Base-by-base conservation (phyloP, 2,888 invertebrate species). In the Lithophane socia region DNA sequence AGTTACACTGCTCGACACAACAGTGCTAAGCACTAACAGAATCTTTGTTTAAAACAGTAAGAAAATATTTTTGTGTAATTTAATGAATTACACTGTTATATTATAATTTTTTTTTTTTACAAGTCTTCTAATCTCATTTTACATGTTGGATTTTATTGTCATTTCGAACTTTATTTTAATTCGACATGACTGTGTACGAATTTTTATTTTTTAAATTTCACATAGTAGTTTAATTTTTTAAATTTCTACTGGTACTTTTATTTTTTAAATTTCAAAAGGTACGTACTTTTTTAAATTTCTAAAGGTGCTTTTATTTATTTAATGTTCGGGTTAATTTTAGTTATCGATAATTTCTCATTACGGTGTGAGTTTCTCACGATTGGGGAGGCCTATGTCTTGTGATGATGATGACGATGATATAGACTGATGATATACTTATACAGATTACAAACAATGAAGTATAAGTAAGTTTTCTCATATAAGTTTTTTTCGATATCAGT, bases 11-110 rank as follows among this genome's bases (percentile, higher is more conserved):
- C 13, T 65, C 29, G 9, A n/a, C 21, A 42, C 21, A 10, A 44
- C 10, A 77, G 77, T 77, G 47, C 77, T 47, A 47, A 12, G 77
- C 77, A 77, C 76, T 13, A 16, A 77, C 24, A 54, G 16, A 16
- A 18, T 29, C 4, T 21, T 58, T 58, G 9, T 49, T n/a, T 29
- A 5, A 29, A 65, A 65, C 16, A 56, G 16, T 58, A 42, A 13
- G 9, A 76, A 76, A 65, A 13, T 12, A 21, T 47, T 24, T 75
- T 29, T 44, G 42, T 76, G 29, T 18, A 77, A 47, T 18, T n/a
- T n/a, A 0, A 58, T 42, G 49, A 37, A 42, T 42, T 60, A 75
- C 63, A 64, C 24, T 37, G 7, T 49, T 56, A 4, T 24, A 29
- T 47, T 47, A 56, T n/a, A 21, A 76, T 42, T 42, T 49, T 56